These are phyloP conservation scores for Caracal caracal DNA, from an alignment of 2,113 vertebrate species.

Conservation along the genomic window DNA sequence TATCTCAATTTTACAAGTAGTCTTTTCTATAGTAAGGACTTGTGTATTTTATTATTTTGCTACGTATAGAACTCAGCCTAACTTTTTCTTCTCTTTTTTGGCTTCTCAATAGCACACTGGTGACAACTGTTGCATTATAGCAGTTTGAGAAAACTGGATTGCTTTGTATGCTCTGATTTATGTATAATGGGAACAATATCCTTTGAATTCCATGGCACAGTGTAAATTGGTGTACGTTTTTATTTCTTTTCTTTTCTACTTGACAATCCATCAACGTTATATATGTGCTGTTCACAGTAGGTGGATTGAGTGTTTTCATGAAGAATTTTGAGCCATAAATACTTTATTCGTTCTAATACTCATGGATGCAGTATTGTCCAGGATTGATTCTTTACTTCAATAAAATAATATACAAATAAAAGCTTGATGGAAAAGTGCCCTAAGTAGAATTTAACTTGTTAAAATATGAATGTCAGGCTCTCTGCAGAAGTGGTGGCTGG, in stretches of 20 bases:
- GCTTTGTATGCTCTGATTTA: constrained; percentile 4
- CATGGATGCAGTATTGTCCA: neutral
- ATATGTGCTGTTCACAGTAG: neutral
- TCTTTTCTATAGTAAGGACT: neutral
- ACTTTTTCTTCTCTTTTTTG: neutral
- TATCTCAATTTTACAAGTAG: neutral
- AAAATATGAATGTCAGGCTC: constrained; percentile 8
- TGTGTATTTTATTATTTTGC: constrained; percentile 1
- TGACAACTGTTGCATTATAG: neutral
- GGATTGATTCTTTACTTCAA: neutral
- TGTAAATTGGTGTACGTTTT: constrained; percentile 12
- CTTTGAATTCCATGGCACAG: neutral
- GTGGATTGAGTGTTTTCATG: neutral
- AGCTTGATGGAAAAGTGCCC: neutral
- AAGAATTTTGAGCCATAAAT: neutral
- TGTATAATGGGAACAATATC: neutral
- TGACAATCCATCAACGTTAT: neutral
- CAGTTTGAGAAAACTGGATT: neutral
- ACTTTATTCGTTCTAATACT: neutral
- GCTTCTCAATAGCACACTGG: neutral
- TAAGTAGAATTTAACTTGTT: neutral
- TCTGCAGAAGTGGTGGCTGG: neutral
- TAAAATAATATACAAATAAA: neutral
- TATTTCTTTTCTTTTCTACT: neutral
- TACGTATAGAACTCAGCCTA: neutral